A percentile compares a stretch with the other conserved stretches of the same genome.
These are phyloP conservation scores for Rhopalosiphum padi DNA, from an alignment of 1,140 invertebrate genomes.

Conservation along the genomic window DNA sequence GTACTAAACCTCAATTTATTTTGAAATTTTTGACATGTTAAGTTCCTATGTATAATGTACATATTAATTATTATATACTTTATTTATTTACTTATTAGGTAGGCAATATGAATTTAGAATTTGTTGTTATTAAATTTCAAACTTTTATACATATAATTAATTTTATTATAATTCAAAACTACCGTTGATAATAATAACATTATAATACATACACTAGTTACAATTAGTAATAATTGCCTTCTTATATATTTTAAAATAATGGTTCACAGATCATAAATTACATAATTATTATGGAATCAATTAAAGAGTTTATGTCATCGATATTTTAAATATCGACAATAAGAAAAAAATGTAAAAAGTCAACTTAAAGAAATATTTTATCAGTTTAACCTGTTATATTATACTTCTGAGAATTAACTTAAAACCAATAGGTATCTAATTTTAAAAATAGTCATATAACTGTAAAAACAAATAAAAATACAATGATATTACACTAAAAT, in stretches of 20 bases:
- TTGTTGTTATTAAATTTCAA: too few species aligned
- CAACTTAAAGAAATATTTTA: not conserved
- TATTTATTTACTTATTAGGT: too few species aligned
- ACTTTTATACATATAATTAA: too few species aligned
- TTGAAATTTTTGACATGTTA: not conserved
- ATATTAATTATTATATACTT: too few species aligned
- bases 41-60: too few species aligned
- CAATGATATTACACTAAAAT: not conserved
- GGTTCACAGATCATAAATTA: not conserved
- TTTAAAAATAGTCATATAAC: not conserved
- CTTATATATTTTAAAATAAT: too few species aligned
- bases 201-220: too few species aligned
- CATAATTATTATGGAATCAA: not conserved
- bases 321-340: not conserved
- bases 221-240: too few species aligned
- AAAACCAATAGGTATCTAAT: not conserved
- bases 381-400: not conserved
- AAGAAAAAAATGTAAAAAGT: not conserved
- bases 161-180: too few species aligned
- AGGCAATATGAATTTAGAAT: too few species aligned
- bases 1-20: not conserved
- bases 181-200: too few species aligned
- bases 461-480: not conserved
- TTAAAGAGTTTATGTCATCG: too few species aligned
- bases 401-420: not conserved